Conservation (phyloP, 2,888 invertebrate species). For the Pammene fasciana region DNA sequence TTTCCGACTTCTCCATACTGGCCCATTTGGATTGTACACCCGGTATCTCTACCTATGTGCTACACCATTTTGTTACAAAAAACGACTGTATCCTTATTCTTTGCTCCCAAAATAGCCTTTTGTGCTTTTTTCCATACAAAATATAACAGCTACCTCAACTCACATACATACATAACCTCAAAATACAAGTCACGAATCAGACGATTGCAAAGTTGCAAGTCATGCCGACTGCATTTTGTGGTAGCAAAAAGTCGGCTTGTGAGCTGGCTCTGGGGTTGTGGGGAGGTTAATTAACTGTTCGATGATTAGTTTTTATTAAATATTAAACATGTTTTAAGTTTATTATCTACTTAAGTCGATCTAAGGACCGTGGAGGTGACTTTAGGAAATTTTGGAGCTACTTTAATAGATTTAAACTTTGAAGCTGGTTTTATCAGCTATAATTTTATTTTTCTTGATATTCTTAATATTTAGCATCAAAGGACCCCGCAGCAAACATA, state of each 20-base stretch:
- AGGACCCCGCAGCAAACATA: too few relatives aligned
- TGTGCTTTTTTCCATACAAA: conserved; percentile 18
- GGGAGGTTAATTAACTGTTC: conserved; percentile 25
- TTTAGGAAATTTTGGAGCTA: background rate
- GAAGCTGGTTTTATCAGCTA: too few relatives aligned
- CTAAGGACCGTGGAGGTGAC: background rate
- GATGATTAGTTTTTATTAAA: conserved; percentile 17
- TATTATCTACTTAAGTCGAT: background rate
- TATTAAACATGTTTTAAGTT: background rate
- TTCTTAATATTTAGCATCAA: too few relatives aligned
- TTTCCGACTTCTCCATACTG: too few relatives aligned
- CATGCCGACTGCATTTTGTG: conserved; percentile 28
- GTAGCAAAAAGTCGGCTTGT: conserved; percentile 39
- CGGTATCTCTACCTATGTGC: too few relatives aligned
- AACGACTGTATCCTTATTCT: background rate
- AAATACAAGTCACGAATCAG: conserved; percentile 38
- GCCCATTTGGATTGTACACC: too few relatives aligned
- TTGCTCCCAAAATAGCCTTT: conserved; percentile 8
- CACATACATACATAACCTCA: conserved; percentile 32
- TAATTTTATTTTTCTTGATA: too few relatives aligned
- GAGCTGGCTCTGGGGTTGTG: conserved; percentile 25
- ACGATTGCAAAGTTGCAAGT: conserved; percentile 29
- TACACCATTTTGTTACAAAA: conserved; percentile 5
- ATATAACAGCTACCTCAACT: conserved; percentile 27
- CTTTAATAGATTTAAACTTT: too few relatives aligned